Percentiles rank a stretch among this genome's conserved stretches.
Conservation (phyloP, 2,797 vertebrate species). For the Rhabdomys pumilio region DNA sequence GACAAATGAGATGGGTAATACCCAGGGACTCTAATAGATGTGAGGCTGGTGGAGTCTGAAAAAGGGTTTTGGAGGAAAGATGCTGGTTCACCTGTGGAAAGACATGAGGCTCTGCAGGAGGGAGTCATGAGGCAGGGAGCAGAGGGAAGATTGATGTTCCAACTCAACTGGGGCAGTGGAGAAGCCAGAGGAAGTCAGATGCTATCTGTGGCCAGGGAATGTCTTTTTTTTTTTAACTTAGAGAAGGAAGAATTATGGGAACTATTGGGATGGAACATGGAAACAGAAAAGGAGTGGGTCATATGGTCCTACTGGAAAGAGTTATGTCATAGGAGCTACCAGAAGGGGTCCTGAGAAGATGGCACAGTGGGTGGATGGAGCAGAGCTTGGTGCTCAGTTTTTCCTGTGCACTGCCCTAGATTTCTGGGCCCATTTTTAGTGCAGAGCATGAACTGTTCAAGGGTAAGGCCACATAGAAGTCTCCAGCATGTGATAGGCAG, state of each 20-base stretch:
- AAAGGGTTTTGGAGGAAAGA: constrained; percentile 16
- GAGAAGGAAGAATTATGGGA: neutral
- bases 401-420: neutral
- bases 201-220: neutral
- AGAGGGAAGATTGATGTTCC: neutral
- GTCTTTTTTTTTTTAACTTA: neutral
- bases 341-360: neutral
- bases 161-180: neutral
- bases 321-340: neutral
- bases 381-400: neutral
- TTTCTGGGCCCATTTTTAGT: neutral
- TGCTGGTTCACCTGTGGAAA: neutral
- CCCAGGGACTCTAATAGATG: neutral
- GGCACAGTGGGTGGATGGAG: neutral
- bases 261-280: neutral
- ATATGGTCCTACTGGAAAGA: neutral
- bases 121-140: neutral
- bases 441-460: neutral
- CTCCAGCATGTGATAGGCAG: neutral
- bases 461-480: neutral
- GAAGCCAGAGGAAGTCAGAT: neutral
- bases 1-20: neutral
- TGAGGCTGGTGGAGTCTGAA: neutral
- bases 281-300: neutral
- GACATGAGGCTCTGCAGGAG: neutral